Conservation (phyloP, 2,113 vertebrate genomes). For the Astatoreochromis straeleni region DNA sequence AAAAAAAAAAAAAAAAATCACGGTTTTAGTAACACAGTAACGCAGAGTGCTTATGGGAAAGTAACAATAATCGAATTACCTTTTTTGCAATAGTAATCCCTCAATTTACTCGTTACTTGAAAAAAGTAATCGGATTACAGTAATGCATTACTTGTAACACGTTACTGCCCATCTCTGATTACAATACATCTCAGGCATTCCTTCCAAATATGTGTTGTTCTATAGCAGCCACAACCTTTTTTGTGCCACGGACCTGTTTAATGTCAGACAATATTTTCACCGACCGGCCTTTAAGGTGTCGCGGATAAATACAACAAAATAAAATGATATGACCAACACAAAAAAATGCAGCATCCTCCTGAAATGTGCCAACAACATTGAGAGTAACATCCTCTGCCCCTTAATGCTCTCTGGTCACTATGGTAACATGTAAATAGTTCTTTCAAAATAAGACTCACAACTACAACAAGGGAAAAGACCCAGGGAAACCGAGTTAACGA, state of each 20-base stretch:
- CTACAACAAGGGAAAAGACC: neutral
- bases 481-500: rapidly evolving
- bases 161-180: neutral
- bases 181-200: neutral
- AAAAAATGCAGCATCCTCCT: neutral
- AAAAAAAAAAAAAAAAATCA: neutral
- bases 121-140: neutral
- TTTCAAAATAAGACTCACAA: neutral
- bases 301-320: neutral
- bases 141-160: neutral
- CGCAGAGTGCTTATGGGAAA: neutral
- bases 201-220: neutral
- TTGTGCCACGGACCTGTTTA: neutral
- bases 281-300: neutral
- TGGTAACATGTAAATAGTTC: neutral
- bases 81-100: neutral
- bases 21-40: neutral
- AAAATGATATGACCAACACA: neutral
- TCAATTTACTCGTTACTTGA: neutral
- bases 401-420: neutral
- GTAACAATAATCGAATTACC: neutral
- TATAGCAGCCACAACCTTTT: neutral
- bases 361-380: neutral
- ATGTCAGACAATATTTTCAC: neutral
- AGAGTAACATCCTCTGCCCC: neutral